These are phyloP conservation scores for Rhabdomys dilectus DNA, from an alignment of 2,113 vertebrate genomes.

Conservation along the genomic window DNA sequence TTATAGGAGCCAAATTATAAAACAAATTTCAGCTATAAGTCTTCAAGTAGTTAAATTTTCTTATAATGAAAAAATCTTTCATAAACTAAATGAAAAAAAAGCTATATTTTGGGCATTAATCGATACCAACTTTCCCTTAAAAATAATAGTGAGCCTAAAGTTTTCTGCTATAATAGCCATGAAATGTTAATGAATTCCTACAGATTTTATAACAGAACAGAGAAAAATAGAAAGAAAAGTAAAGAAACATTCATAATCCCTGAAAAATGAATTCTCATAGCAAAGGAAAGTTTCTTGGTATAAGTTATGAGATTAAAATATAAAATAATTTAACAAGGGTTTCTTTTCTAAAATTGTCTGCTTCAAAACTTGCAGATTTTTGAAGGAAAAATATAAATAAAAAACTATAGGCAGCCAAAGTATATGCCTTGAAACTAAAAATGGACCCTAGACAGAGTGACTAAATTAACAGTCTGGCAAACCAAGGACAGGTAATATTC, in stretches of 20 bases:
- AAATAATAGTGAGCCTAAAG: background rate
- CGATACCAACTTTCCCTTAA: background rate
- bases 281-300: background rate
- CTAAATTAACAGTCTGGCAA: too few species aligned
- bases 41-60: background rate
- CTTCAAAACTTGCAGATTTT: background rate
- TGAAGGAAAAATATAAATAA: background rate
- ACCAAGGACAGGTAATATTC: too few species aligned
- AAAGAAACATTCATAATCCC: background rate
- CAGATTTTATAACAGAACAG: background rate
- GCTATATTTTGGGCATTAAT: background rate
- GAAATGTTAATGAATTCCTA: background rate
- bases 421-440: too few species aligned
- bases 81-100: background rate
- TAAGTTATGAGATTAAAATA: background rate
- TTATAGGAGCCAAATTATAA: background rate
- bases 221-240: background rate
- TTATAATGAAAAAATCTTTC: background rate
- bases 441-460: too few species aligned
- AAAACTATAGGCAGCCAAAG: too few species aligned
- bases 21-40: background rate
- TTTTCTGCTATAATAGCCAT: background rate
- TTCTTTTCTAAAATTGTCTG: background rate
- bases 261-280: background rate
- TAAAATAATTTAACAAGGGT: background rate